Evolutionary conservation across 2,888 invertebrate species (phyloP).

Genomic region (Lepetodrilus schrolli): DNA sequence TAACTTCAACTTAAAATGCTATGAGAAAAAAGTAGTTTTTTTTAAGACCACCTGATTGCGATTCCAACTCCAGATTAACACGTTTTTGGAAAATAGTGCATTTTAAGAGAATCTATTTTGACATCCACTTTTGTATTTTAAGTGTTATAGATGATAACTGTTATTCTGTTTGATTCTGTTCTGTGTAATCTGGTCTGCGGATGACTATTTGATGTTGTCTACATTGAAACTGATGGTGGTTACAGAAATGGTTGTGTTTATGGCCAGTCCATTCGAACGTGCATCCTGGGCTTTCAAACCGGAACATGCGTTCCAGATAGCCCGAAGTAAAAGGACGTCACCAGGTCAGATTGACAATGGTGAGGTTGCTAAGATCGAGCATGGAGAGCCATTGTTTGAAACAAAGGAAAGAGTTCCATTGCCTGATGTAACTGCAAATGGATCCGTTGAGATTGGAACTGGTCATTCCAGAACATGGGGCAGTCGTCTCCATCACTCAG

Average conservation of each 20-base stretch:
- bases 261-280: slow-evolving; percentile 21
- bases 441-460: not conserved
- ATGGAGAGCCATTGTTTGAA: not conserved
- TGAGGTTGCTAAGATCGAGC: not conserved
- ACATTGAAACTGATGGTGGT: slow-evolving; percentile 5
- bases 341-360: not conserved
- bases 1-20: no score
- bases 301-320: not conserved
- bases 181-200: no score
- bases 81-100: no score
- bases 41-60: no score
- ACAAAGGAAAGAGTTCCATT: not conserved
- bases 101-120: no score
- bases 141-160: no score
- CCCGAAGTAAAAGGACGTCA: not conserved
- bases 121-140: no score
- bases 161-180: no score
- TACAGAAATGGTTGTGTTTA: slow-evolving; percentile 22
- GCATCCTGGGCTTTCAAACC: not conserved
- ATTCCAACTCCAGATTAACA: no score
- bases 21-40: no score
- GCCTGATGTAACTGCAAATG: not conserved
- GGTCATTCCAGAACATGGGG: no score
- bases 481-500: not conserved
- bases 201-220: not conserved